Evolutionary conservation across 1,140 invertebrate species (phyloP).

Genomic region (Fragariocoptes setiger): DNA sequence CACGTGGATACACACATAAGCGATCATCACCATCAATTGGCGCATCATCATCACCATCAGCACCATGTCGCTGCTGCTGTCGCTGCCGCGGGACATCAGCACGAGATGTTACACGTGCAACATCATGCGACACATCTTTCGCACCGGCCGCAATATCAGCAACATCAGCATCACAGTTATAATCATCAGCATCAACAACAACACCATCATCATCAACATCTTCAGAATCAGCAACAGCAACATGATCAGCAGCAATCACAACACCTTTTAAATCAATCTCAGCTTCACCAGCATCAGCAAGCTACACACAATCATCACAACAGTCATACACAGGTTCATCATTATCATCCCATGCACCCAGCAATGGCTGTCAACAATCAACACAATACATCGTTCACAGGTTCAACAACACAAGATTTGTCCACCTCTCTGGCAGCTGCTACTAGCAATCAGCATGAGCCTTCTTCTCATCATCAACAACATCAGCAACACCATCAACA

Average conservation of each 20-base stretch:
- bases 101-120: no score
- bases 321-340: background rate
- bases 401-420: no score
- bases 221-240: background rate
- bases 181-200: background rate
- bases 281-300: background rate
- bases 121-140: background rate
- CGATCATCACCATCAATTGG: no score
- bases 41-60: constrained; percentile 1
- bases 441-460: background rate
- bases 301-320: background rate
- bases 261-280: background rate
- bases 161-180: background rate
- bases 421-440: background rate
- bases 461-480: background rate
- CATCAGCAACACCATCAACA: background rate
- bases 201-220: background rate
- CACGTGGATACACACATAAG: background rate
- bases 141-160: background rate
- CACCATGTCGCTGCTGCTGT: background rate
- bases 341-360: background rate
- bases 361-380: background rate
- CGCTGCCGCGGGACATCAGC: background rate
- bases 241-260: background rate
- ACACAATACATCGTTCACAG: background rate